Evolutionary conservation across 2,888 invertebrate species (phyloP), one percentile per base, ranked within the genome.

Genomic region (Oxyteleia sp.): DNA sequence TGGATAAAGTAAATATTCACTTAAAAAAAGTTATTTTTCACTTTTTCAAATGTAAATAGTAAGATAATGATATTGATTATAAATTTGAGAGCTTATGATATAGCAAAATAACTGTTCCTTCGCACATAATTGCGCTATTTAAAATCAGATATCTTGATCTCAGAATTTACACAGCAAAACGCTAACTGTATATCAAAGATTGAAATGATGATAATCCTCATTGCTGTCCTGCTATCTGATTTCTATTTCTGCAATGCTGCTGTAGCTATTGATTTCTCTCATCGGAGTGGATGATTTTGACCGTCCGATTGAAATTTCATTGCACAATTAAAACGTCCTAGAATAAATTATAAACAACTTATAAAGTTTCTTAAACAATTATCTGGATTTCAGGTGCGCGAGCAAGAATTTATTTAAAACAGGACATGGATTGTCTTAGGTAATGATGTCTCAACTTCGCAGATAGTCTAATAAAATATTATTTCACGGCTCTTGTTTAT

Each of bases 191-290:
- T 41, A 59, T 11, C 16, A 23, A 41, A 59, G 57, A 59, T 59
- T 55, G 15, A 59, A 35, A 20, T 13, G 13, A 18, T 8, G 57
- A 59, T 59, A 59, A 59, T 41, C 13, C 38, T 8, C 41, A 41
- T 38, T 38, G 57, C 35, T 41, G 8, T 59, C 13, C 13, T 18
- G 13, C 41, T 59, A 23, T 38, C 57, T 41, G 23, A 41, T 59
- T 18, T 18, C 32, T 55, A 55, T 35, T 32, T 55, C 55, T 55
- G 18, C 35, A 35, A 8, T 32, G 38, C 18, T 55, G 35, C 15
- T 55, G 4, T 26, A 35, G 20, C 11, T 55, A 55, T 55, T 55
- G 55, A 55, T 55, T 55, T 32, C 35, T 35, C 55, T 16, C n/a
- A 10, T 2, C 7, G 55, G 2, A 5, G 23, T 5, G 5, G 2